A percentile compares a stretch with the other conserved stretches of the same genome.
Evolutionary conservation across 2,888 invertebrate genomes (phyloP).

Genomic region (Willowsia nigromaculata): DNA sequence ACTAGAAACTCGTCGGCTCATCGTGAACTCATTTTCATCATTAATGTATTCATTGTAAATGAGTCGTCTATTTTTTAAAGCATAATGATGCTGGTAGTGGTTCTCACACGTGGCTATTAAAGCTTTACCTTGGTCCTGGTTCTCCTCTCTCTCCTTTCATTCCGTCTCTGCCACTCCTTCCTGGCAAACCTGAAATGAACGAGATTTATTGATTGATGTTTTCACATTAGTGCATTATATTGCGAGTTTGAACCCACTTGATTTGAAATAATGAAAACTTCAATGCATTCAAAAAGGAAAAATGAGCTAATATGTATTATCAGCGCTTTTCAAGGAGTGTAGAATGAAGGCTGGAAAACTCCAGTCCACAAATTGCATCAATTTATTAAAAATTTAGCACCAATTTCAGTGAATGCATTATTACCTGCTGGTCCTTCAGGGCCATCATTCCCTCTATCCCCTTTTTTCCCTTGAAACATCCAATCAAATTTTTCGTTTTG

Average conservation of each 20-base stretch:
- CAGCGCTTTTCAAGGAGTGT: too few relatives aligned
- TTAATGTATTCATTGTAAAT: conserved; percentile 6
- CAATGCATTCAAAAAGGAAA: too few relatives aligned
- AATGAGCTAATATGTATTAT: too few relatives aligned
- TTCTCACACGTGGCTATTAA: too few relatives aligned
- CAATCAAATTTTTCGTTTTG: conserved; percentile 66
- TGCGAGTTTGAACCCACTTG: too few relatives aligned
- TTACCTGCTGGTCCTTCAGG: conserved; percentile 72
- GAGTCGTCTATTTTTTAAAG: background rate
- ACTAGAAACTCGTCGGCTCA: background rate
- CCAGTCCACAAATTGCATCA: too few relatives aligned
- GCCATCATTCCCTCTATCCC: conserved; percentile 68
- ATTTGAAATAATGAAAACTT: too few relatives aligned
- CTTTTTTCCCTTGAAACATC: conserved; percentile 70
- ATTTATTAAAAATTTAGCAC: background rate
- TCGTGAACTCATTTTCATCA: background rate
- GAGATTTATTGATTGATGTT: too few relatives aligned
- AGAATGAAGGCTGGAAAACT: too few relatives aligned
- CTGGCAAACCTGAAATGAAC: conserved; percentile 61
- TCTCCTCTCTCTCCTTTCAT: conserved; percentile 65
- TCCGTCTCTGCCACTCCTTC: conserved; percentile 44
- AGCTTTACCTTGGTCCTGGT: conserved; percentile 50
- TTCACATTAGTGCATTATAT: too few relatives aligned
- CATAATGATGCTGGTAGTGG: background rate
- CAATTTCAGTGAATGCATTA: background rate